A percentile compares a stretch with the other conserved stretches of the same genome.
phyloP scores from a whole-genome alignment of 2,888 invertebrate species.

The Leptinotarsa haldemani region DNA sequence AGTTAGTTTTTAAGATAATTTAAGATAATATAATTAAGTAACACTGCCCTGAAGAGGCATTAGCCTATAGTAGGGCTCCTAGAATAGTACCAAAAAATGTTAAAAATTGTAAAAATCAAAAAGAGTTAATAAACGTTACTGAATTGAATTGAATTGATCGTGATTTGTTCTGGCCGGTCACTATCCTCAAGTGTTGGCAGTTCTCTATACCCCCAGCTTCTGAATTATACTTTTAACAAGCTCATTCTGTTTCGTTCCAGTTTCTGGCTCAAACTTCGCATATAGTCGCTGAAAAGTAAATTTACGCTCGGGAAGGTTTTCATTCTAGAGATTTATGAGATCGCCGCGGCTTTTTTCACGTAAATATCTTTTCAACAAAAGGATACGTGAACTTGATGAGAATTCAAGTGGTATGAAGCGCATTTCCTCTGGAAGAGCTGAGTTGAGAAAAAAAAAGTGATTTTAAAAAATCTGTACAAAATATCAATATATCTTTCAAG shows the following conservation, averaged over 20 bases:
- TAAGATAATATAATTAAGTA: too few relatives aligned
- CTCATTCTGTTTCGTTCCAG: background rate
- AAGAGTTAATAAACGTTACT: too few relatives aligned
- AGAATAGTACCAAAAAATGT: too few relatives aligned
- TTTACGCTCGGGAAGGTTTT: background rate
- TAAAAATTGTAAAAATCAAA: too few relatives aligned
- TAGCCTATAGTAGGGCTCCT: too few relatives aligned
- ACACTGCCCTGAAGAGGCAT: too few relatives aligned
- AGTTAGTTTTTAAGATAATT: too few relatives aligned
- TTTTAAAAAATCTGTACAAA: too few relatives aligned
- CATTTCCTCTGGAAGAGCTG: background rate
- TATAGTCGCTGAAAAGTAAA: background rate
- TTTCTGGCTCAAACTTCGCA: background rate
- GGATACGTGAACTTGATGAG: background rate
- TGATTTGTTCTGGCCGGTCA: background rate
- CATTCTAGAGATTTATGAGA: background rate
- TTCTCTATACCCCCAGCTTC: background rate
- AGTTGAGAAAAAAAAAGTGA: too few relatives aligned
- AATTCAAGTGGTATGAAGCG: background rate
- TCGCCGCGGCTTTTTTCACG: background rate
- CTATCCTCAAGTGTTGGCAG: background rate
- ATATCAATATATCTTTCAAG: too few relatives aligned
- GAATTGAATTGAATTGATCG: too few relatives aligned
- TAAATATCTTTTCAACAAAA: background rate
- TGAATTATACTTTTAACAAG: slow-evolving; percentile 7